phyloP scores from a whole-genome alignment of 2,888 invertebrate species.

The Acanthosepion pharaonis region DNA sequence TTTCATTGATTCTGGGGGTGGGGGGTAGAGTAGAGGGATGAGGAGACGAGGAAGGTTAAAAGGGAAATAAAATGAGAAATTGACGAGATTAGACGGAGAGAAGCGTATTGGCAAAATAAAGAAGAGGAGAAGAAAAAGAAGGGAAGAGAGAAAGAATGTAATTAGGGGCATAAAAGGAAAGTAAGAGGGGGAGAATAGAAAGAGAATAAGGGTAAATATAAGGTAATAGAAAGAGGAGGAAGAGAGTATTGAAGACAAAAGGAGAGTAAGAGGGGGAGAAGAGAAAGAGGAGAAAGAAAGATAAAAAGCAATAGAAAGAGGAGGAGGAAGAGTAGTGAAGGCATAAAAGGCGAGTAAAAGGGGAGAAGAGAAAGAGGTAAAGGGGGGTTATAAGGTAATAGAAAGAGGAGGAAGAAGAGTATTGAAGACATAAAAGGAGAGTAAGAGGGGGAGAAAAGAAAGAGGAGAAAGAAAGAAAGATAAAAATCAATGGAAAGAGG shows the following conservation, averaged over 20 bases:
- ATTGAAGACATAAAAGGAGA: no score
- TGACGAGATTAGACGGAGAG: neutral
- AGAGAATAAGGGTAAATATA: no score
- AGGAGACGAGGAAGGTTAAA: neutral
- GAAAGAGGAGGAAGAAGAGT: no score
- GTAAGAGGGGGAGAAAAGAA: no score
- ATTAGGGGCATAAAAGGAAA: neutral
- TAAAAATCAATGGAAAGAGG: no score
- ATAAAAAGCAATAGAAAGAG: neutral
- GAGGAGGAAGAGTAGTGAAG: neutral
- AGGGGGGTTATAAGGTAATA: no score
- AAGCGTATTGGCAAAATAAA: neutral
- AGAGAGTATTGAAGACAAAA: no score
- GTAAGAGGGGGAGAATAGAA: neutral
- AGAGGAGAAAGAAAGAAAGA: no score
- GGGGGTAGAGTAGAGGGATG: no score
- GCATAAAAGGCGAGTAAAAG: neutral
- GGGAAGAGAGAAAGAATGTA: neutral
- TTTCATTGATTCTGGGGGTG: neutral
- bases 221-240: neutral
- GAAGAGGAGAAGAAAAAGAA: neutral
- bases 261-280: neutral
- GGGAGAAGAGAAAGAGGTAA: no score
- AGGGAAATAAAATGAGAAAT: neutral
- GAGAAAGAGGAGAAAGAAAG: neutral